These are phyloP conservation scores for Esperia sulphurella DNA, from an alignment of 2,888 invertebrate genomes.

Conservation along the genomic window DNA sequence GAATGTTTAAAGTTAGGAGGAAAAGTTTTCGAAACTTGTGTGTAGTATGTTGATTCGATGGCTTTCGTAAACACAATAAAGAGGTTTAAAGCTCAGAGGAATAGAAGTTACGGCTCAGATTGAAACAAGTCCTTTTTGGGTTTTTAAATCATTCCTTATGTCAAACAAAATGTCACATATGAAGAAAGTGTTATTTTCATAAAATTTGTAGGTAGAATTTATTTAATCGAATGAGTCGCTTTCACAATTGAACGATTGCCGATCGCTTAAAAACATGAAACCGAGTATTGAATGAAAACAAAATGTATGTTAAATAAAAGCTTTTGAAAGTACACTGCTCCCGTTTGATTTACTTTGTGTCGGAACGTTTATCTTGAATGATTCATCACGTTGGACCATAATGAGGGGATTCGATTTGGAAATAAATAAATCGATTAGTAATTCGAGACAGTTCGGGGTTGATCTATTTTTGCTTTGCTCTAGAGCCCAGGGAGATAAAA, in stretches of 20 bases:
- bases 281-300: slow-evolving; percentile 38
- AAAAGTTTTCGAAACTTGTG: too few species aligned
- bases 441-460: slow-evolving; percentile 53
- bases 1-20: too few species aligned
- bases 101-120: too few species aligned
- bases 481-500: slow-evolving; percentile 8
- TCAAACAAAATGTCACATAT: too few species aligned
- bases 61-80: too few species aligned
- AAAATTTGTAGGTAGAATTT: not conserved
- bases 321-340: slow-evolving; percentile 44
- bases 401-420: slow-evolving; percentile 61
- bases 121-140: too few species aligned
- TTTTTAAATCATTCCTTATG: too few species aligned
- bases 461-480: slow-evolving; percentile 35
- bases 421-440: slow-evolving; percentile 72
- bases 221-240: slow-evolving; percentile 33
- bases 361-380: slow-evolving; percentile 64
- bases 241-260: slow-evolving; percentile 38
- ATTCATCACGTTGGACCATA: slow-evolving; percentile 68
- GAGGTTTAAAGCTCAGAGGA: too few species aligned
- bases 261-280: slow-evolving; percentile 31
- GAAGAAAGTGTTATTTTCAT: too few species aligned
- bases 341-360: slow-evolving; percentile 62
- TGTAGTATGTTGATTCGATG: too few species aligned
- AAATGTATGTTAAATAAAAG: slow-evolving; percentile 40